A percentile compares a stretch with the other conserved stretches of the same genome.
Conservation (phyloP, 2,888 invertebrate species). For the Eugnorisma glareosa region DNA sequence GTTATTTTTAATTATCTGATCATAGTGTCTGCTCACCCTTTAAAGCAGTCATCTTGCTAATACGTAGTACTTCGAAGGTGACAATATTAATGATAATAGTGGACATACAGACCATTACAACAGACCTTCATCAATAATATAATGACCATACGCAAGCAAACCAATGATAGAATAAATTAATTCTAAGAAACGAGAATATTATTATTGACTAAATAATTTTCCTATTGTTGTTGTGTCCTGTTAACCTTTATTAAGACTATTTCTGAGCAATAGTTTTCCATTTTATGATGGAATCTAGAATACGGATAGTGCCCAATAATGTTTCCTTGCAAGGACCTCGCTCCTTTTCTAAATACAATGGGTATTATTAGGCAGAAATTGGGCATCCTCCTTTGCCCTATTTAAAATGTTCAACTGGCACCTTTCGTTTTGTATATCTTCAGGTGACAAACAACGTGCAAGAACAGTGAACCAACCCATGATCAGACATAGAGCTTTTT, state of each 20-base stretch:
- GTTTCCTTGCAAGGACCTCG: not conserved
- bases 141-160: constrained; percentile 46
- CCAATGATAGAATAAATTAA: constrained; percentile 60
- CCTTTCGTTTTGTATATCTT: not conserved
- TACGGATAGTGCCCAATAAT: not conserved
- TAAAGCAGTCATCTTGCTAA: constrained; percentile 6
- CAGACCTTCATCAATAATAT: constrained; percentile 57
- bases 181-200: constrained; percentile 58
- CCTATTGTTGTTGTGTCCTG: constrained; percentile 47
- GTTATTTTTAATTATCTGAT: not conserved
- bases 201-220: constrained; percentile 50
- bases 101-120: constrained; percentile 23
- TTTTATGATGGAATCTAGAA: not conserved
- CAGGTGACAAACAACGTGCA: not conserved
- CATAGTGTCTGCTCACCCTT: not conserved
- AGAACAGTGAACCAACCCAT: not conserved
- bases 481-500: not conserved
- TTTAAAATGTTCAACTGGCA: not conserved
- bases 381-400: not conserved
- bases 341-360: not conserved
- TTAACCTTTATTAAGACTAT: not conserved
- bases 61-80: constrained; percentile 24
- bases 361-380: not conserved
- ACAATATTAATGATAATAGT: constrained; percentile 54
- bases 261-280: constrained; percentile 10